Conservation (phyloP, 1,140 invertebrate species). For the Lucilia sericata region DNA sequence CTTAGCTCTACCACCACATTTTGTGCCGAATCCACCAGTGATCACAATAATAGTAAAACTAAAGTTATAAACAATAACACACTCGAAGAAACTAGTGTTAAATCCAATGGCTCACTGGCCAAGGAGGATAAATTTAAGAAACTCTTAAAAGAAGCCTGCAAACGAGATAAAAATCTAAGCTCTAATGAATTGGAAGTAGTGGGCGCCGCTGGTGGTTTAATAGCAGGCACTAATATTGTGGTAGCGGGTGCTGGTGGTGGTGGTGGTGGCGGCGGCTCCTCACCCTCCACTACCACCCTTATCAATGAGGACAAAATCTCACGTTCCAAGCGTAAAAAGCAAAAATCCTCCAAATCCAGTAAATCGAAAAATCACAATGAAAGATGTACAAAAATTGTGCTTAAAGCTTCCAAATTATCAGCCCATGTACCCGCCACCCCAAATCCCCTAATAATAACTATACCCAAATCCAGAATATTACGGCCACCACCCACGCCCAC, state of each 20-base stretch:
- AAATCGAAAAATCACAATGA: neutral
- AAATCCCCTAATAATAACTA: neutral
- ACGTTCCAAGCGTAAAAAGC: neutral
- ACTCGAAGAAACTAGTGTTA: neutral
- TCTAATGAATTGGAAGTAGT: too few species aligned
- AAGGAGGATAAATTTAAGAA: neutral
- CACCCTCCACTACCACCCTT: neutral
- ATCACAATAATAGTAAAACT: neutral
- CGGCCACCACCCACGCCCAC: neutral
- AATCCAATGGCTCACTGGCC: neutral
- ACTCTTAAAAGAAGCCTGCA: neutral
- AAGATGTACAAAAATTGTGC: neutral
- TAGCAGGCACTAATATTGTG: too few species aligned
- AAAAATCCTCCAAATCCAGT: neutral
- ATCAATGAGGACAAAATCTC: neutral
- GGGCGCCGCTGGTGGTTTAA: too few species aligned
- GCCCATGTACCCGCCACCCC: neutral
- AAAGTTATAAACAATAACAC: neutral
- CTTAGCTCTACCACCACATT: neutral
- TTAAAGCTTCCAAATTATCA: neutral
- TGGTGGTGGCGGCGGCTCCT: neutral
- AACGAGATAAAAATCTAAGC: neutral
- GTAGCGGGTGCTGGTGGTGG: neutral
- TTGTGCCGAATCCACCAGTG: constrained; percentile 10
- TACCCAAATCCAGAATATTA: neutral